phyloP scores from a whole-genome alignment of 2,888 invertebrate species.

The Pilophorus perplexus region DNA sequence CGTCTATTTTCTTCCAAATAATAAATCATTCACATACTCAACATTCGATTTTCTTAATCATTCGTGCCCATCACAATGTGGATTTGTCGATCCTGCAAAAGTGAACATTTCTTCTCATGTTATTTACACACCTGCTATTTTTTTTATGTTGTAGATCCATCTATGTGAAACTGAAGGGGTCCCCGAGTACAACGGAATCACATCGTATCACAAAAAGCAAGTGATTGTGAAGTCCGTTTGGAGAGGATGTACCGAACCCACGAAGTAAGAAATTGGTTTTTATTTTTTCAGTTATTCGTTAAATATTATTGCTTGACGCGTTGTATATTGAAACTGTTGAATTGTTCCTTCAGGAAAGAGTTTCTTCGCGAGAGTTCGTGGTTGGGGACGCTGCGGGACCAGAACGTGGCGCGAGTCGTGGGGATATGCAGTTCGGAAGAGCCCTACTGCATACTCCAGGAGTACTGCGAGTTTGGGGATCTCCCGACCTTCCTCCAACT shows the following conservation, averaged over 20 bases:
- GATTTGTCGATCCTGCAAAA: too few species aligned
- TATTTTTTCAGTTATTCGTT: background rate
- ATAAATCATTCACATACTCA: too few species aligned
- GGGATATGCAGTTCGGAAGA: conserved; percentile 77
- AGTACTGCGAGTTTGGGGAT: conserved; percentile 84
- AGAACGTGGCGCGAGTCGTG: conserved; percentile 77
- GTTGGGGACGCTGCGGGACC: conserved; percentile 77
- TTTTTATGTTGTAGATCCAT: conserved; percentile 64
- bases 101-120: too few species aligned
- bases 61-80: too few species aligned
- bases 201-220: conserved; percentile 66
- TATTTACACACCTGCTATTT: too few species aligned
- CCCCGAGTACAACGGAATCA: conserved; percentile 64
- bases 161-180: conserved; percentile 75
- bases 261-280: conserved; percentile 58
- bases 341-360: conserved; percentile 78
- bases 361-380: conserved; percentile 84
- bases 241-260: conserved; percentile 66
- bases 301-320: too few species aligned
- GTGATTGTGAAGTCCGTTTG: conserved; percentile 74
- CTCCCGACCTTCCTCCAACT: conserved; percentile 54
- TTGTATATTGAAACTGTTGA: too few species aligned
- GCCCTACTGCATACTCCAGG: conserved; percentile 83
- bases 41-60: too few species aligned
- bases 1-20: too few species aligned